Evolutionary conservation across 2,113 vertebrate species (phyloP), one percentile per base, ranked within the genome.

Genomic region (Pardalotus punctatus): DNA sequence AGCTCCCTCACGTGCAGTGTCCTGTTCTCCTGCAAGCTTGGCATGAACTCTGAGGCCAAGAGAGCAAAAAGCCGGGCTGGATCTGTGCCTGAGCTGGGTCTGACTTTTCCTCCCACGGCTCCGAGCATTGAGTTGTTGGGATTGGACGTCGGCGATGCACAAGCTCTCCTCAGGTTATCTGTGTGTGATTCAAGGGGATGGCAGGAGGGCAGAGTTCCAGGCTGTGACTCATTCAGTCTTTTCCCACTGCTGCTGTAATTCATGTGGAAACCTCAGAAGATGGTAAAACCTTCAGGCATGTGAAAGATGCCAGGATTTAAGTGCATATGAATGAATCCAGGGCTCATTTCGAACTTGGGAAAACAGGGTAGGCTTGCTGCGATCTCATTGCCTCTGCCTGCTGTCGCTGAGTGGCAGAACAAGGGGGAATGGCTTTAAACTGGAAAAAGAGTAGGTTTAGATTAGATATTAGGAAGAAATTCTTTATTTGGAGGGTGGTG

Each of bases 241-340:
- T 65, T 77, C 93, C 79, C 62, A 58, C 66, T 58, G 79, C 85
- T 96, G 78, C 74, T 86, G 50, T 80, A 93, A 93, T 73, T 93
- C 81, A 77, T 79, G 71, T 90, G 62, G 90, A 93, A 95, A 64
- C 23, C 79, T 91, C 87, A 36, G 85, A 86, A 93, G 90, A 92
- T 36, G 62, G 66, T 70, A 54, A 93, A 94, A 92, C 87, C 90
- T 97, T 81, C 81, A 90, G 87, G 71, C 87, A 9, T 14, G 71
- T 42, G 93, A 70, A 91, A 77, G 71, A 88, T 88, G 83, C 81
- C 81, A 90, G 61, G 47, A 51, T 86, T 88, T 77, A 21, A 90
- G 76, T 29, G 48, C 24, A 1, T 85, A 2, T 38, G 92, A 90
- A 94, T 91, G 78, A 94, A 72, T 38, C 35, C 74, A 53, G 88